Conservation (phyloP, 2,113 vertebrate species). For the Thinocorus orbignyianus region DNA sequence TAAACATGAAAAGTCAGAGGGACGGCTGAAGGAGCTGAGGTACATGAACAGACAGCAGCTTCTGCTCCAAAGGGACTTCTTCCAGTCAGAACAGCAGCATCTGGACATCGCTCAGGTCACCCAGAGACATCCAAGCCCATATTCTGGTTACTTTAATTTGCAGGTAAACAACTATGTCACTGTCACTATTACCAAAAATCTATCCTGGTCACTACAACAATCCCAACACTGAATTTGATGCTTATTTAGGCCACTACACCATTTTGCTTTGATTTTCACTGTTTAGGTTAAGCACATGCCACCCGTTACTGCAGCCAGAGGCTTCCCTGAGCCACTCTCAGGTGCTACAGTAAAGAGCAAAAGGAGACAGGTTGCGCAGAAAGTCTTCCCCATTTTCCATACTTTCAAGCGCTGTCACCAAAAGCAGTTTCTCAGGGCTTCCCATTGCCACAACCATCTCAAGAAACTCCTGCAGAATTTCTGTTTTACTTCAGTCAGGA, state of each 20-base stretch:
- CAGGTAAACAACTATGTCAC: background rate
- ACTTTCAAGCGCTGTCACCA: background rate
- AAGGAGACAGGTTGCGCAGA: background rate
- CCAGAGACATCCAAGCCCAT: background rate
- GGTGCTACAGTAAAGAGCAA: background rate
- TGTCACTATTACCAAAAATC: background rate
- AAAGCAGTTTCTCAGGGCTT: background rate
- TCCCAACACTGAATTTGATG: background rate
- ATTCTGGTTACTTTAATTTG: no score
- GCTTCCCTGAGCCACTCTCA: background rate
- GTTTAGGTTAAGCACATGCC: background rate
- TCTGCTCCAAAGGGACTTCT: background rate
- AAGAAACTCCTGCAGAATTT: background rate
- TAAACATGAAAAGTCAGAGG: background rate
- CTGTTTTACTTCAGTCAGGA: background rate
- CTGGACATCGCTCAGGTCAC: background rate
- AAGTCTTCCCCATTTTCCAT: background rate
- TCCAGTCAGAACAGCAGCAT: background rate
- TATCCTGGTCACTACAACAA: background rate
- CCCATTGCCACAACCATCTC: fast-evolving
- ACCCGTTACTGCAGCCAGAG: fast-evolving
- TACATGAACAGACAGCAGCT: background rate
- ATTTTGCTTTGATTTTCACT: background rate
- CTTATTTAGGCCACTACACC: background rate
- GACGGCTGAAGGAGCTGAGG: background rate